Evolutionary conservation across 2,797 vertebrate species (phyloP).

Genomic region (Arrhamphus sclerolepis): DNA sequence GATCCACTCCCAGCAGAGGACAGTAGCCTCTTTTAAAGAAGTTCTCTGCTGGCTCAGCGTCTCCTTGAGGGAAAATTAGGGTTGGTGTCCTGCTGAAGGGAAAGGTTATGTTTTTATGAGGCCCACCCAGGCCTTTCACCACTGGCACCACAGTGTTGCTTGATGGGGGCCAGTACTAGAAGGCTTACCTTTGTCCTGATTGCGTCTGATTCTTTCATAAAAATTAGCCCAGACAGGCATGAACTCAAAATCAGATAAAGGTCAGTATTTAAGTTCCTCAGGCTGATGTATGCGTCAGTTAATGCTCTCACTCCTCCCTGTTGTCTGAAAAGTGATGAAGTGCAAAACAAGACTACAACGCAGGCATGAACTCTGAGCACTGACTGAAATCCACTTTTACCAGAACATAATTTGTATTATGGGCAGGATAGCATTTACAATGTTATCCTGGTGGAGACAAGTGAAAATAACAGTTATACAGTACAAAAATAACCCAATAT

Average conservation of each 20-base stretch:
- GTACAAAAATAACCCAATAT: too few species aligned
- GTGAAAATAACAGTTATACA: slow-evolving; percentile 2
- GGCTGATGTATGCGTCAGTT: background rate
- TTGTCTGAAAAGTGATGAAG: slow-evolving; percentile 4
- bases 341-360: slow-evolving; percentile 11
- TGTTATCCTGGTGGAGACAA: background rate
- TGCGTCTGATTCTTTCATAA: slow-evolving; percentile 23
- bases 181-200: slow-evolving; percentile 25
- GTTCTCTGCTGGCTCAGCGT: slow-evolving; percentile 65
- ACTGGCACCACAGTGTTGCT: slow-evolving; percentile 61
- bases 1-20: slow-evolving; percentile 49
- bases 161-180: slow-evolving; percentile 35
- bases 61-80: slow-evolving; percentile 50
- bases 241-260: slow-evolving; percentile 17
- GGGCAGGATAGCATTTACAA: background rate
- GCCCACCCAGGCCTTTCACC: slow-evolving; percentile 75
- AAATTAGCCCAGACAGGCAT: slow-evolving; percentile 13
- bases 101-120: slow-evolving; percentile 67
- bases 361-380: slow-evolving; percentile 5
- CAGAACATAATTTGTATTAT: too few species aligned
- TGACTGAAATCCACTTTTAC: background rate
- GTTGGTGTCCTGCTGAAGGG: slow-evolving; percentile 50
- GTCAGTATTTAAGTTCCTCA: slow-evolving; percentile 11
- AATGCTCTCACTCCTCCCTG: background rate
- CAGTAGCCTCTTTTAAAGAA: slow-evolving; percentile 64